Conservation (phyloP, 2,888 invertebrate genomes). For the Athetis lepigone region DNA sequence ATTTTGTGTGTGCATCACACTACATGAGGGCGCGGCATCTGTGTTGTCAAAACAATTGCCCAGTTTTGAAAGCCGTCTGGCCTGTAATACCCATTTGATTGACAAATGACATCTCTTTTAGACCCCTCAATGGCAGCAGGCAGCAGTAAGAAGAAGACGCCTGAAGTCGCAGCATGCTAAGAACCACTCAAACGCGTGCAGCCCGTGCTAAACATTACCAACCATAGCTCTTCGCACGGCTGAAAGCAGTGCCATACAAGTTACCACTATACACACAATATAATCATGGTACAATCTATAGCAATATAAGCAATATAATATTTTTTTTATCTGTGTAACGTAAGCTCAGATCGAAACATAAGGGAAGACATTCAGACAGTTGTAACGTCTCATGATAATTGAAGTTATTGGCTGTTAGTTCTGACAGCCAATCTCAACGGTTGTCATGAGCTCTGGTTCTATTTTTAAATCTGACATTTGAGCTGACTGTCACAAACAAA, state of each 20-base stretch:
- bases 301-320: constrained; percentile 41
- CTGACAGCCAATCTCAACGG: not conserved
- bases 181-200: constrained; percentile 31
- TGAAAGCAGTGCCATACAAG: constrained; percentile 49
- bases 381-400: not conserved
- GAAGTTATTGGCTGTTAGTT: constrained; percentile 10
- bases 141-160: constrained; percentile 73
- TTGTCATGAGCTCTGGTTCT: not conserved
- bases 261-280: constrained; percentile 40
- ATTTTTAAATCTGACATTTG: not conserved
- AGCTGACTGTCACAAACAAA: not conserved
- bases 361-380: constrained; percentile 5
- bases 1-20: not conserved
- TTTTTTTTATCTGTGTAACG: constrained; percentile 36
- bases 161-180: constrained; percentile 78
- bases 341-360: constrained; percentile 5
- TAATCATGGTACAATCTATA: constrained; percentile 44
- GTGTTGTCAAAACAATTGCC: not conserved
- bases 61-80: not conserved
- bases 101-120: constrained; percentile 60
- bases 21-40: no score
- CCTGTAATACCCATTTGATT: not conserved
- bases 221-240: constrained; percentile 4
- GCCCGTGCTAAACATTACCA: constrained; percentile 33
- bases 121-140: constrained; percentile 67